Conservation (phyloP, 2,113 vertebrate genomes). For the Campylorhamphus procurvoides region DNA sequence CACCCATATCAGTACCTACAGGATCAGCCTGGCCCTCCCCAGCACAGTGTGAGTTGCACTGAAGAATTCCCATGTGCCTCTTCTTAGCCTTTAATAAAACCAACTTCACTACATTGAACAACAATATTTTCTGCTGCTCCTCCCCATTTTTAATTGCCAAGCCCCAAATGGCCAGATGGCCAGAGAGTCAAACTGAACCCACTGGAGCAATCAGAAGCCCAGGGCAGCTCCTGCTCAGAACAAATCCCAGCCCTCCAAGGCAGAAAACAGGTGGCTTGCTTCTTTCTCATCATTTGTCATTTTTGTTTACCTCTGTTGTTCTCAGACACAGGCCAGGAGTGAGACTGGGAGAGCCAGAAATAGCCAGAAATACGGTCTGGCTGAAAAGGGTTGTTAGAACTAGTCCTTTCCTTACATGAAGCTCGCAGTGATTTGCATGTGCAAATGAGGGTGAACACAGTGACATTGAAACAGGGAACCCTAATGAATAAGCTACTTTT, state of each 20-base stretch:
- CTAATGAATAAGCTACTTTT: not conserved
- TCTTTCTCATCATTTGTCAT: not conserved
- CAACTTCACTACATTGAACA: not conserved
- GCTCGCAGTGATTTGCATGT: not conserved
- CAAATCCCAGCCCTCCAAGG: not conserved
- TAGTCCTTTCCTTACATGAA: not conserved
- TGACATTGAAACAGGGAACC: not conserved
- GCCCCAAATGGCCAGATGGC: not conserved
- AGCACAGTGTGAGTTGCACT: accelerated
- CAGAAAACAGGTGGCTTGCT: not conserved
- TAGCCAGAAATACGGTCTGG: not conserved
- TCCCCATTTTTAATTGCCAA: not conserved
- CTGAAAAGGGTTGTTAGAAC: not conserved
- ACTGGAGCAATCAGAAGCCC: not conserved
- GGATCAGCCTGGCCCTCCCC: not conserved
- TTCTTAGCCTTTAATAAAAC: not conserved
- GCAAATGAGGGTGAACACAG: accelerated
- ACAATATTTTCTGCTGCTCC: not conserved
- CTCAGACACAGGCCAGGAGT: not conserved
- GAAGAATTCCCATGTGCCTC: not conserved
- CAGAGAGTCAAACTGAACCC: not conserved
- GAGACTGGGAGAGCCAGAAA: not conserved
- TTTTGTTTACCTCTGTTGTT: not conserved
- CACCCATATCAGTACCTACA: accelerated
- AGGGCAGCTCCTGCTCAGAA: not conserved